phyloP scores from a whole-genome alignment of 2,888 invertebrate species.

The Orgyia antiqua region DNA sequence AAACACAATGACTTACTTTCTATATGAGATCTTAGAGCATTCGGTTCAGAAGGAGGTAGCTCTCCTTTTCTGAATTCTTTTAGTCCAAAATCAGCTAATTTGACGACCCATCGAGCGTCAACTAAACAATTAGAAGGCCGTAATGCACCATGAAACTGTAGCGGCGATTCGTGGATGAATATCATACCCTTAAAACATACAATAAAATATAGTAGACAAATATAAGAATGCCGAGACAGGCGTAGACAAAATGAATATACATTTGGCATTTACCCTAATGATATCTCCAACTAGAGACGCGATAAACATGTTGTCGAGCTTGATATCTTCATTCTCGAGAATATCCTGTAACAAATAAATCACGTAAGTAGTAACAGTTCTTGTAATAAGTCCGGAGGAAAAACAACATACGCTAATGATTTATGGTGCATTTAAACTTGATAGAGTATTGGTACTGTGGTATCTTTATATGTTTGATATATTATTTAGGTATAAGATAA shows the following conservation, averaged over 20 bases:
- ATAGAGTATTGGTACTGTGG: too few species aligned
- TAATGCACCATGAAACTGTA: constrained; percentile 91
- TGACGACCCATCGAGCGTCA: constrained; percentile 96
- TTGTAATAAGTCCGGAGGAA: constrained; percentile 1
- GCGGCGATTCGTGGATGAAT: constrained; percentile 92
- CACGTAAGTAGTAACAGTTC: constrained; percentile 1
- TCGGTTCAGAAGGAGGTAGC: constrained; percentile 80
- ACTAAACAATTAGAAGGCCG: constrained; percentile 95
- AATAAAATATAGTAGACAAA: neutral
- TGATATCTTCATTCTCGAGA: constrained; percentile 95
- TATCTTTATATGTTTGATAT: too few species aligned
- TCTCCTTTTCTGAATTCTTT: constrained; percentile 90
- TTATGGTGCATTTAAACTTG: too few species aligned
- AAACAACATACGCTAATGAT: too few species aligned
- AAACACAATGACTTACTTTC: constrained; percentile 84
- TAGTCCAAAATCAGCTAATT: constrained; percentile 94
- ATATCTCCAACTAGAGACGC: constrained; percentile 97
- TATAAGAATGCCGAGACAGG: neutral
- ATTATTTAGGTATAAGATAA: too few species aligned
- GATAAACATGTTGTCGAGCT: constrained; percentile 97
- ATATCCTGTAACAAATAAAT: constrained; percentile 83
- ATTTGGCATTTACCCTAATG: constrained; percentile 85
- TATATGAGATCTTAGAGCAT: constrained; percentile 80
- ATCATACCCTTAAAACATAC: constrained; percentile 94
- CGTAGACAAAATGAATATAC: neutral